These are phyloP conservation scores for Thecophora atra DNA, from an alignment of 2,888 invertebrate species.

Conservation along the genomic window DNA sequence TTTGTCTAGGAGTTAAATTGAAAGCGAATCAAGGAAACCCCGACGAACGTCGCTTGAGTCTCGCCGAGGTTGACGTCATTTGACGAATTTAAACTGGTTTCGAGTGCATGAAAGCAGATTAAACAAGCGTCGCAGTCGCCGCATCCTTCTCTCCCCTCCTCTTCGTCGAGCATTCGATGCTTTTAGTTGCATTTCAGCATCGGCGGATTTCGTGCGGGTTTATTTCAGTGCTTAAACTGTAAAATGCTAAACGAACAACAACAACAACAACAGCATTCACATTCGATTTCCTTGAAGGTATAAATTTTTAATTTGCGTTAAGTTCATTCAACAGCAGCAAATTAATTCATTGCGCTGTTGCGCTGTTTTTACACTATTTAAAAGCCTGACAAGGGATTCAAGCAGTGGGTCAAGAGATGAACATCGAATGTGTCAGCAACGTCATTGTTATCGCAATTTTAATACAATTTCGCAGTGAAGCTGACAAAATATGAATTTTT, in stretches of 20 bases:
- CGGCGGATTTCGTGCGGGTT: neutral
- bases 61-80: too few relatives aligned
- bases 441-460: slow-evolving; percentile 4
- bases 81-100: neutral
- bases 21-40: neutral
- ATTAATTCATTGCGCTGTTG: neutral
- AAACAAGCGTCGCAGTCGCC: neutral
- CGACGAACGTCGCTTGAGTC: too few relatives aligned
- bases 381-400: too few relatives aligned
- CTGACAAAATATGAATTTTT: slow-evolving; percentile 22
- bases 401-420: neutral
- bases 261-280: neutral
- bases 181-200: neutral
- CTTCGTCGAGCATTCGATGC: neutral
- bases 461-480: neutral
- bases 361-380: neutral
- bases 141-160: neutral
- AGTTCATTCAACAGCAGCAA: slow-evolving; percentile 13
- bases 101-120: neutral
- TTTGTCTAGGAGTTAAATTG: neutral
- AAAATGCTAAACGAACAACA: neutral
- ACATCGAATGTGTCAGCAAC: neutral
- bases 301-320: slow-evolving; percentile 24
- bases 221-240: neutral
- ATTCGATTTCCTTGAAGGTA: neutral